These are phyloP conservation scores for Chaetoderma sp. DNA, from an alignment of 2,888 invertebrate species.

Conservation along the genomic window DNA sequence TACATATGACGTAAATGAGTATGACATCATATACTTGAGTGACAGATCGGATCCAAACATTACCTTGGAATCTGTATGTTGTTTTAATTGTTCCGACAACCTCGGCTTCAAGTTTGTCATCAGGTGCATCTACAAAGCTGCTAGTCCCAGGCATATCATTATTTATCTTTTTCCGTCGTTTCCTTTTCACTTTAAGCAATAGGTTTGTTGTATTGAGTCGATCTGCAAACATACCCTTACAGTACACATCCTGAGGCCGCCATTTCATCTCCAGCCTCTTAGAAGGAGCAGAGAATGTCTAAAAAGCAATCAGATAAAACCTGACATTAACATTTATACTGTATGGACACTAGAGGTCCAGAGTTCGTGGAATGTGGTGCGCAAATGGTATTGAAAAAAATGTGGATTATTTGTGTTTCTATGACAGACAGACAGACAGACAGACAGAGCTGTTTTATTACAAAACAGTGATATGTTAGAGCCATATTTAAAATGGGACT, in stretches of 20 bases:
- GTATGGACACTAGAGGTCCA: no score
- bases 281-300: neutral
- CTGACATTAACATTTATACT: no score
- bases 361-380: no score
- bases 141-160: slow-evolving; percentile 39
- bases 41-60: no score
- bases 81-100: slow-evolving; percentile 68
- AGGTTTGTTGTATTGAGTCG: slow-evolving; percentile 78
- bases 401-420: no score
- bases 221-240: slow-evolving; percentile 83
- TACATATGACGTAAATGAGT: no score
- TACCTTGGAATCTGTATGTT: slow-evolving; percentile 69
- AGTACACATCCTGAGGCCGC: slow-evolving; percentile 84
- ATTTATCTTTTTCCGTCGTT: slow-evolving; percentile 71
- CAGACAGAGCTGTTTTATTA: no score
- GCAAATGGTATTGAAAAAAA: no score
- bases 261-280: slow-evolving; percentile 76
- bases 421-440: no score
- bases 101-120: slow-evolving; percentile 56
- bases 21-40: no score
- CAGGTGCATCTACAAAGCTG: neutral
- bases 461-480: no score
- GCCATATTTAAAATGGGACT: no score
- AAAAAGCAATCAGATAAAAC: neutral
- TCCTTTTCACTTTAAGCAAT: slow-evolving; percentile 78